phyloP scores from a whole-genome alignment of 2,888 invertebrate genomes.

The Eupithecia vulgata region DNA sequence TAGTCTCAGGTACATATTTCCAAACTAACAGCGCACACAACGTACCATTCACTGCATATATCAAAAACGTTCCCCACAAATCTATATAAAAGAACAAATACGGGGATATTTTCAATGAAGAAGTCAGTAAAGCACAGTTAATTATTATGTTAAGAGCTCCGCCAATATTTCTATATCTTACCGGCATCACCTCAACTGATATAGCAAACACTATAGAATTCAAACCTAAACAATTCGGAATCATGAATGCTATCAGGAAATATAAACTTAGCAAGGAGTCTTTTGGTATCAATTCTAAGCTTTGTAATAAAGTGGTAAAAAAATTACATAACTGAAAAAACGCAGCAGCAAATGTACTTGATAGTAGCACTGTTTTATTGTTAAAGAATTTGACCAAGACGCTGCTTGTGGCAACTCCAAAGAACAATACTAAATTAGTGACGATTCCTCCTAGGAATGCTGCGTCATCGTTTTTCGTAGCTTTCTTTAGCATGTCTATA shows the following conservation, averaged over 20 bases:
- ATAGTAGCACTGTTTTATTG: constrained; percentile 37
- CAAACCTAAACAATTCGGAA: constrained; percentile 34
- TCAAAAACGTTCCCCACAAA: constrained; percentile 41
- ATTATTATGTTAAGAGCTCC: constrained; percentile 38
- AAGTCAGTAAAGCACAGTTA: constrained; percentile 30
- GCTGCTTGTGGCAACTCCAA: constrained; percentile 27
- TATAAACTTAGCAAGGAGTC: constrained; percentile 37
- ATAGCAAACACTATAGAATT: constrained; percentile 30
- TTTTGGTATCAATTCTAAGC: constrained; percentile 23
- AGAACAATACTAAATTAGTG: constrained; percentile 18
- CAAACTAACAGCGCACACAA: constrained; percentile 34
- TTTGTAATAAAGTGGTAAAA: constrained; percentile 30
- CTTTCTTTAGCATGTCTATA: constrained; percentile 37
- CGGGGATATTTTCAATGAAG: constrained; percentile 39
- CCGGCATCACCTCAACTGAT: constrained; percentile 44
- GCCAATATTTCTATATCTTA: constrained; percentile 40
- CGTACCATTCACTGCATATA: constrained; percentile 30
- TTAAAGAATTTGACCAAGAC: constrained; percentile 35
- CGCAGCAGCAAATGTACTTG: constrained; percentile 27
- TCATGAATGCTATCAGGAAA: constrained; percentile 34
- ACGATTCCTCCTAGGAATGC: constrained; percentile 32
- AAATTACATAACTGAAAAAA: constrained; percentile 20
- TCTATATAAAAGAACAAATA: constrained; percentile 38
- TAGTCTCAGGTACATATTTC: constrained; percentile 43
- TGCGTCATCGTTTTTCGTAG: constrained; percentile 33